Percentiles rank a stretch among this genome's conserved stretches.
phyloP scores from a whole-genome alignment of 2,113 vertebrate genomes.

The Bubo blakistoni region DNA sequence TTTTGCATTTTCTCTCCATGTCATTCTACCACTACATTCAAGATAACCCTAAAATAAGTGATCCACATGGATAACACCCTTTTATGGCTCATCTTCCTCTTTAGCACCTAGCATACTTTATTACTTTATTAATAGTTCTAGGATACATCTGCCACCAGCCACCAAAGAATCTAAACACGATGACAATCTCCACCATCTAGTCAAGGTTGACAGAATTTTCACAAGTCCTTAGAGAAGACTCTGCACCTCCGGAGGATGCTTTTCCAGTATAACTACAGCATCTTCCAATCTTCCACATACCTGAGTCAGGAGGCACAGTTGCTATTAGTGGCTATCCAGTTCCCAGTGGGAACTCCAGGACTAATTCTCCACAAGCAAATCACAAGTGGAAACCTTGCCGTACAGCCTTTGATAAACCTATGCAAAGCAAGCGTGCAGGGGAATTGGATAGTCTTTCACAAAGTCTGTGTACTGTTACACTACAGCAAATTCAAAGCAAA shows the following conservation, averaged over 20 bases:
- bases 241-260: not conserved
- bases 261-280: not conserved
- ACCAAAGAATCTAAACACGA: rapidly evolving
- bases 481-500: not conserved
- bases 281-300: not conserved
- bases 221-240: not conserved
- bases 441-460: not conserved
- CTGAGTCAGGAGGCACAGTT: not conserved
- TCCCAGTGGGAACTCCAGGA: not conserved
- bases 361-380: not conserved
- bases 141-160: not conserved
- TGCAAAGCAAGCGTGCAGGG: not conserved
- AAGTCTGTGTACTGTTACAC: not conserved
- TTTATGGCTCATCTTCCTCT: not conserved
- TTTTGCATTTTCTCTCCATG: not conserved
- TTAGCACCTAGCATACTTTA: not conserved
- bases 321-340: not conserved
- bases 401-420: not conserved
- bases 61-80: not conserved
- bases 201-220: not conserved
- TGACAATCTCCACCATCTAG: not conserved
- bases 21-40: not conserved
- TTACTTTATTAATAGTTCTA: not conserved
- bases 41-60: not conserved
- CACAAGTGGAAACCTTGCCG: not conserved